A percentile compares a stretch with the other conserved stretches of the same genome.
Conservation (phyloP, 2,797 vertebrate genomes). For the Fringilla coelebs region DNA sequence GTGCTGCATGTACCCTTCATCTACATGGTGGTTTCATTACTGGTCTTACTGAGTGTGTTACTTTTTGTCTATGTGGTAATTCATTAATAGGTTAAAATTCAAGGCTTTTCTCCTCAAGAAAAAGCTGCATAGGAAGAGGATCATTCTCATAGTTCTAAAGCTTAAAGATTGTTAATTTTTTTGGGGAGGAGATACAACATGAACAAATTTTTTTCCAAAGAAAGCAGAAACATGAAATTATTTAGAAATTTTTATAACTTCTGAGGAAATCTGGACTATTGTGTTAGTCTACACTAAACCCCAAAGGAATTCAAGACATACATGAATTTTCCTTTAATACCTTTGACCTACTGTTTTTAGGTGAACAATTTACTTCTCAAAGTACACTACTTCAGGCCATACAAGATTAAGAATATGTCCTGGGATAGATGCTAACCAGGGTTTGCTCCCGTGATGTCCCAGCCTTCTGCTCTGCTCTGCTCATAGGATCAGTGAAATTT, state of each 20-base stretch:
- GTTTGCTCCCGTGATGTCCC: background rate
- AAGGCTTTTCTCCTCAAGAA: background rate
- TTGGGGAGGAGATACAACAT: background rate
- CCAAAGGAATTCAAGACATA: background rate
- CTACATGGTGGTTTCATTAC: background rate
- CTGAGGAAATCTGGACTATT: background rate
- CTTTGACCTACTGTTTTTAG: background rate
- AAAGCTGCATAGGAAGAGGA: background rate
- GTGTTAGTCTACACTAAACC: background rate
- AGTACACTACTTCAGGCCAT: background rate
- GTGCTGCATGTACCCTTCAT: accelerated
- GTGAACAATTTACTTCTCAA: background rate
- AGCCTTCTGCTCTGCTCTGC: background rate
- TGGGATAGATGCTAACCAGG: background rate
- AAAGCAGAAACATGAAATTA: background rate
- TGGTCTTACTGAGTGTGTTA: background rate
- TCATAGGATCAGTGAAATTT: background rate
- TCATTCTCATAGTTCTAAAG: background rate
- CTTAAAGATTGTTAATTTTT: background rate
- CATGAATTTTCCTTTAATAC: background rate
- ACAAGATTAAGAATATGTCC: background rate
- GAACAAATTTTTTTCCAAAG: background rate
- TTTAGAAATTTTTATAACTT: background rate
- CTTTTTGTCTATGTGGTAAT: background rate
- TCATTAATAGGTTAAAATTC: background rate